Percentiles rank a stretch among this genome's conserved stretches.
phyloP scores from a whole-genome alignment of 2,113 vertebrate genomes.

The Dasypus novemcinctus region DNA sequence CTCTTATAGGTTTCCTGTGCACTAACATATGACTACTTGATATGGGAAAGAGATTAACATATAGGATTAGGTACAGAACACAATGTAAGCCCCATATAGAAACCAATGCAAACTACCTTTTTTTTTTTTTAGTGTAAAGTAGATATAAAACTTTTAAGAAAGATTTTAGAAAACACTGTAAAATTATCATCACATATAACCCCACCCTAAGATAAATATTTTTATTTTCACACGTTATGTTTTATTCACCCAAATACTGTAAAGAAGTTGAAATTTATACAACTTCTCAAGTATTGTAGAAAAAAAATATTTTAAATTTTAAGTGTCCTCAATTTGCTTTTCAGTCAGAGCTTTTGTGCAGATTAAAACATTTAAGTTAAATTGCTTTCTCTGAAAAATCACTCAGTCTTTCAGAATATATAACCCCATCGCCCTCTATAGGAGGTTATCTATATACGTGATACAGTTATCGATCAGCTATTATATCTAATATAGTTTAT shows the following conservation, averaged over 20 bases:
- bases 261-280: not conserved
- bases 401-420: too few species aligned
- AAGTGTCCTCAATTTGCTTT: not conserved
- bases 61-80: fast-evolving
- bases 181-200: not conserved
- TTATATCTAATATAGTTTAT: too few species aligned
- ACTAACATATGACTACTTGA: fast-evolving
- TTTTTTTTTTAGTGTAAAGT: not conserved
- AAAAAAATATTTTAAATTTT: not conserved
- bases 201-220: not conserved
- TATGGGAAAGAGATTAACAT: not conserved
- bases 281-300: not conserved
- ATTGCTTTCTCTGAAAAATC: not conserved
- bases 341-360: not conserved
- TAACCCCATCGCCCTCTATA: not conserved
- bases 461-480: too few species aligned
- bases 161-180: not conserved
- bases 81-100: fast-evolving
- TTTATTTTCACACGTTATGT: not conserved
- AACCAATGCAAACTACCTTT: not conserved
- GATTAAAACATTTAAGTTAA: not conserved
- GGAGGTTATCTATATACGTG: too few species aligned
- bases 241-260: not conserved
- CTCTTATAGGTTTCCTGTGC: not conserved
- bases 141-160: not conserved